Evolutionary conservation across 2,113 vertebrate species (phyloP).

Genomic region (Saimiri boliviensis): DNA sequence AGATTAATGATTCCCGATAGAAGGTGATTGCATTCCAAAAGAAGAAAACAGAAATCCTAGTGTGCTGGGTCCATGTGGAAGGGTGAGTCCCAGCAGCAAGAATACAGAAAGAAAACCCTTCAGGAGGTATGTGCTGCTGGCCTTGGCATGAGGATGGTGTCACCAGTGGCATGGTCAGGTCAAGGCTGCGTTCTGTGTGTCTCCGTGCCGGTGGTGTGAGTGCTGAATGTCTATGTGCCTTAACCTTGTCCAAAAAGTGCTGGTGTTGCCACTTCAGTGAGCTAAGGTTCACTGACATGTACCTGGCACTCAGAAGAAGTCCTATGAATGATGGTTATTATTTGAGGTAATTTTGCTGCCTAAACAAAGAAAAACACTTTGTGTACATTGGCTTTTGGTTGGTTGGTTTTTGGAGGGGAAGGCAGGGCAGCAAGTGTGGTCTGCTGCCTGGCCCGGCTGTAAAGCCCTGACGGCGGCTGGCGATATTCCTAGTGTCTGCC

Average conservation of each 20-base stretch:
- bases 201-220: background rate
- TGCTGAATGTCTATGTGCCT: accelerated
- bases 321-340: too few species aligned
- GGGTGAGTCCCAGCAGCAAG: too few species aligned
- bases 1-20: background rate
- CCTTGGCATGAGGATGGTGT: background rate
- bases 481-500: background rate
- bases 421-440: background rate
- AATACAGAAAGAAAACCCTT: background rate
- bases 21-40: background rate
- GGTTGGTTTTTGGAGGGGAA: background rate
- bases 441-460: background rate
- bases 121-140: background rate
- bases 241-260: background rate
- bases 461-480: background rate
- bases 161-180: background rate
- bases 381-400: too few species aligned
- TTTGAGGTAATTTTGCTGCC: background rate
- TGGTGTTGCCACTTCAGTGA: background rate
- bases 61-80: background rate
- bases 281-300: background rate
- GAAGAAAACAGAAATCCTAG: background rate
- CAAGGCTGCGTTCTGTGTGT: accelerated
- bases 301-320: too few species aligned
- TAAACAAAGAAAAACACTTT: background rate